Percentiles rank a stretch among this genome's conserved stretches.
Evolutionary conservation across 2,113 vertebrate genomes (phyloP).

Genomic region (Myotis yumanensis): DNA sequence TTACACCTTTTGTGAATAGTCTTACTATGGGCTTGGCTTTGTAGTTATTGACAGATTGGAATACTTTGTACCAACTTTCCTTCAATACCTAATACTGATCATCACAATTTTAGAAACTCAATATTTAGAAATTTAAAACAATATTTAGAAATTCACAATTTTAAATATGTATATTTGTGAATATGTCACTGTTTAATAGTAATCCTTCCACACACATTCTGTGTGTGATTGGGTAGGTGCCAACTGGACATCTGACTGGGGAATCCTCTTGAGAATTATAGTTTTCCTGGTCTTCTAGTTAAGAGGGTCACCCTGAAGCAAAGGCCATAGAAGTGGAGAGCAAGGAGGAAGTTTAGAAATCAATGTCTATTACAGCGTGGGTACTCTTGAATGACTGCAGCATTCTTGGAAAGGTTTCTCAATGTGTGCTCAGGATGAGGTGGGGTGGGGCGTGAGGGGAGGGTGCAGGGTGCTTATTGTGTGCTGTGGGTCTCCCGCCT

Average conservation of each 20-base stretch:
- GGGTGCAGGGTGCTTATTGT: neutral
- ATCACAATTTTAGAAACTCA: neutral
- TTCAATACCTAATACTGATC: neutral
- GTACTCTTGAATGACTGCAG: neutral
- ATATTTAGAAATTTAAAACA: neutral
- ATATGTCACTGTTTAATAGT: neutral
- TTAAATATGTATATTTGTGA: constrained; percentile 22
- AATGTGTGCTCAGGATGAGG: neutral
- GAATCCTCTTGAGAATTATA: neutral
- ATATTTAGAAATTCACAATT: neutral
- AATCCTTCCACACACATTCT: neutral
- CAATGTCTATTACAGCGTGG: neutral
- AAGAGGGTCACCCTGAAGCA: neutral
- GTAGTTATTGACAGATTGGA: neutral
- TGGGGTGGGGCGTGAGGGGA: neutral
- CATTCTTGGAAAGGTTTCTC: neutral
- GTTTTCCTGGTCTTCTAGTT: constrained; percentile 17
- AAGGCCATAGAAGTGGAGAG: neutral
- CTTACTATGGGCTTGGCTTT: neutral
- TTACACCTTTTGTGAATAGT: constrained; percentile 5
- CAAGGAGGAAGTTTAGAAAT: neutral
- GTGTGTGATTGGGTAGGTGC: neutral
- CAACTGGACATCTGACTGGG: neutral
- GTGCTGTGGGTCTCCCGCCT: neutral
- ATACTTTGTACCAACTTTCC: neutral